phyloP scores from a whole-genome alignment of 1,140 invertebrate genomes.

The Schmidtea mediterranea region DNA sequence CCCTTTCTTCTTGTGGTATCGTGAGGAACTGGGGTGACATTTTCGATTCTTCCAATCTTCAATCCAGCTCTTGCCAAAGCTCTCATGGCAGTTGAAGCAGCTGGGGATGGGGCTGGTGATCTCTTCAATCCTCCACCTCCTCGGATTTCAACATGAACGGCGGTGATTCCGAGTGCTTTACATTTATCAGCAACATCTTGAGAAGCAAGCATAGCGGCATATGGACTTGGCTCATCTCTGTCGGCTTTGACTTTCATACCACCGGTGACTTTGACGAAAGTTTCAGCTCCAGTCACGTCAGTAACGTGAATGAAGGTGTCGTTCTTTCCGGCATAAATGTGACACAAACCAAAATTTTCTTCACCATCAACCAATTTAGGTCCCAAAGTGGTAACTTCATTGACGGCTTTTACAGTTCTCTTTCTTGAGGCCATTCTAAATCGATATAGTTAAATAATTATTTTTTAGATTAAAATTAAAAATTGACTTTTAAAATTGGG shows the following conservation, averaged over 20 bases:
- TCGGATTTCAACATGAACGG: constrained; percentile 83
- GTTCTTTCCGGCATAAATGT: constrained; percentile 97
- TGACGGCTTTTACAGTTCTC: no score
- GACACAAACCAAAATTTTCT: constrained; percentile 88
- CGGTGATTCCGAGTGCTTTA: constrained; percentile 75
- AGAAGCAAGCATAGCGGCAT: constrained; percentile 99
- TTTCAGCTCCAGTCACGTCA: constrained; percentile 89
- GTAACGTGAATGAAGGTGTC: constrained; percentile 99
- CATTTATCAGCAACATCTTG: constrained; percentile 99
- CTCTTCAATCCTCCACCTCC: constrained; percentile 79
- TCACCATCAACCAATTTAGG: constrained; percentile 82
- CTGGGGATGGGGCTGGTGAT: constrained; percentile 44
- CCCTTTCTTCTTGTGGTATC: constrained; percentile 96
- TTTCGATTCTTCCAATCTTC: constrained; percentile 91
- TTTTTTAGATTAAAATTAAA: no score
- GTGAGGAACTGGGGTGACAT: constrained; percentile 94
- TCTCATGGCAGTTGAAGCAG: constrained; percentile 82
- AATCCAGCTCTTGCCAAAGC: constrained; percentile 89
- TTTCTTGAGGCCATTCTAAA: no score
- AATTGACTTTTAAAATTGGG: no score
- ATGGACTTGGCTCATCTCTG: constrained; percentile 97
- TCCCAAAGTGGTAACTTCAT: neutral
- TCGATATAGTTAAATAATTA: no score
- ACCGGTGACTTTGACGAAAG: constrained; percentile 83
- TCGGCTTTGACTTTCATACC: constrained; percentile 99